A percentile compares a stretch with the other conserved stretches of the same genome.
Conservation (phyloP, 1,140 invertebrate species). For the Reticulitermes speratus region DNA sequence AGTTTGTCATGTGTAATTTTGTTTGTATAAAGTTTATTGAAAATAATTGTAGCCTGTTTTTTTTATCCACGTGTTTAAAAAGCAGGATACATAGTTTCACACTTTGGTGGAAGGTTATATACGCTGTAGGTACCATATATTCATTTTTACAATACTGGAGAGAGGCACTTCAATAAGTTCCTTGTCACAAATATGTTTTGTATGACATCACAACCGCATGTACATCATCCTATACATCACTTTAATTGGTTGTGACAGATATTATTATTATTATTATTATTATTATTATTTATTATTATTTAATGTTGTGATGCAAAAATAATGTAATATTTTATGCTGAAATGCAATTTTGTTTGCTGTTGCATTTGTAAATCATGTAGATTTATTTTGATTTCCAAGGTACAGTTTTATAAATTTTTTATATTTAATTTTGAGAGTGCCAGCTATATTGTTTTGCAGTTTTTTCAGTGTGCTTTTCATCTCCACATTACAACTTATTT, state of each 20-base stretch:
- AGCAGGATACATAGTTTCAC: neutral
- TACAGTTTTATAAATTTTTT: neutral
- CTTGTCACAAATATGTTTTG: neutral
- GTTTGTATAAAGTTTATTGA: conserved; percentile 21
- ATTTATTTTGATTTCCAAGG: neutral
- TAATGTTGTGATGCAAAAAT: neutral
- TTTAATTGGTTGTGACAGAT: neutral
- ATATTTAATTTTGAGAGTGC: neutral
- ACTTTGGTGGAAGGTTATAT: conserved; percentile 5
- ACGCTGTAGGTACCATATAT: neutral
- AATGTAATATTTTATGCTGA: neutral
- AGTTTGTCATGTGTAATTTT: conserved; percentile 14
- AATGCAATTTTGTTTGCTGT: neutral
- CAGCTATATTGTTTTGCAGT: neutral
- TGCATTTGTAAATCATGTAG: neutral
- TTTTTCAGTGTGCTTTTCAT: neutral
- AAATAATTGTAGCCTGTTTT: neutral
- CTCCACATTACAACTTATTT: conserved; percentile 1
- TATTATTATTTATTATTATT: neutral
- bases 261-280: neutral
- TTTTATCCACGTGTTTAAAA: neutral
- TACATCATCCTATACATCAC: neutral
- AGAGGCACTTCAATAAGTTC: neutral
- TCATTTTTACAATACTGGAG: neutral
- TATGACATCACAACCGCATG: neutral